Percentiles rank a stretch among this genome's conserved stretches.
These are phyloP conservation scores for Limnodromus scolopaceus DNA, from an alignment of 2,797 vertebrate species.

Conservation along the genomic window DNA sequence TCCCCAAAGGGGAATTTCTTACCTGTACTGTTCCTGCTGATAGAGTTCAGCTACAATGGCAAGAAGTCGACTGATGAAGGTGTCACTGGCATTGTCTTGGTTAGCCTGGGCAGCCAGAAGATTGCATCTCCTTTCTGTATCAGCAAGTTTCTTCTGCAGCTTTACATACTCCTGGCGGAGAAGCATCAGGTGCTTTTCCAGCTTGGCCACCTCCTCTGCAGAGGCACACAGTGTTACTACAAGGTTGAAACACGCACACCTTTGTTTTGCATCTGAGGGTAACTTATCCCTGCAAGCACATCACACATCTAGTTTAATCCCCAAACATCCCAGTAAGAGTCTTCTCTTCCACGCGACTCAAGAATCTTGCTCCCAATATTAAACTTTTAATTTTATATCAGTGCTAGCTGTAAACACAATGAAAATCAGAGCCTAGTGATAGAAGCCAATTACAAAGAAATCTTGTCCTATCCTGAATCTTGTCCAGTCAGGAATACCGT, in stretches of 20 bases:
- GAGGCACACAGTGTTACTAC: background rate
- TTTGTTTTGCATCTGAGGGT: background rate
- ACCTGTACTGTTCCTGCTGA: constrained; percentile 97
- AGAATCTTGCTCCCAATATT: background rate
- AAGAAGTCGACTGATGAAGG: constrained; percentile 93
- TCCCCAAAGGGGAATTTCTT: background rate
- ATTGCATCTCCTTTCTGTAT: constrained; percentile 91
- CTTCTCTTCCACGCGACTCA: background rate
- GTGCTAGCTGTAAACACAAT: background rate
- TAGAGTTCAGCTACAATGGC: constrained; percentile 91
- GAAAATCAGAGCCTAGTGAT: background rate
- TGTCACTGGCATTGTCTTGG: constrained; percentile 82
- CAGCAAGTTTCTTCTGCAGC: constrained; percentile 95
- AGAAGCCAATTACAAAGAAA: background rate
- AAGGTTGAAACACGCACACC: background rate
- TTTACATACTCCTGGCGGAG: constrained; percentile 99
- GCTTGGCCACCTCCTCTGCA: constrained; percentile 98
- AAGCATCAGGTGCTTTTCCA: constrained; percentile 97
- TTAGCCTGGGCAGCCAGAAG: constrained; percentile 88
- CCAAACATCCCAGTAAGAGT: background rate
- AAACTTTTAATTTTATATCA: background rate
- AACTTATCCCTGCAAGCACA: background rate
- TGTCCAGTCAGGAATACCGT: background rate
- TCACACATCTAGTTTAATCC: background rate
- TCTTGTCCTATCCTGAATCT: background rate